Percentiles rank a stretch among this genome's conserved stretches.
These are phyloP conservation scores for Mesorhabditis sp. DNA, from an alignment of 2,888 invertebrate species.

Conservation along the genomic window DNA sequence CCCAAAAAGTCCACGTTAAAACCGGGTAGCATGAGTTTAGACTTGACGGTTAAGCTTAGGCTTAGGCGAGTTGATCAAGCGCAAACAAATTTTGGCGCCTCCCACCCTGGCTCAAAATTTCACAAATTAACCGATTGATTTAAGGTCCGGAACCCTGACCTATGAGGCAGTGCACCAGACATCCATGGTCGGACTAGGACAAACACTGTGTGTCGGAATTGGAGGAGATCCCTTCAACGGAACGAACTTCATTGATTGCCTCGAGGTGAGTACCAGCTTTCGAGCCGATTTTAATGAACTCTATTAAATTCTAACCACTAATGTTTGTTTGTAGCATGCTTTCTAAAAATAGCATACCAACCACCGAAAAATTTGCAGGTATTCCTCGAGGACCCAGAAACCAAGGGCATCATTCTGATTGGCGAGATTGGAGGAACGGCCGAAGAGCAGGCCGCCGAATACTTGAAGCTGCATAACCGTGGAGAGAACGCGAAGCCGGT, in stretches of 20 bases:
- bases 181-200: slow-evolving; percentile 69
- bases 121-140: background rate
- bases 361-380: background rate
- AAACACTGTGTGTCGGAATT: slow-evolving; percentile 79
- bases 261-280: slow-evolving; percentile 20
- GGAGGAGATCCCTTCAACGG: slow-evolving; percentile 99
- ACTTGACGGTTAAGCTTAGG: no score
- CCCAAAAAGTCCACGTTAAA: no score
- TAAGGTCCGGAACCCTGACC: slow-evolving; percentile 91
- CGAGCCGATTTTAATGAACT: background rate
- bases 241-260: slow-evolving; percentile 90
- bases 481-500: slow-evolving; percentile 80
- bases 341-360: background rate
- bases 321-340: background rate
- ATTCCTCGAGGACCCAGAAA: slow-evolving; percentile 73
- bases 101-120: background rate
- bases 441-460: slow-evolving; percentile 93
- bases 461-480: slow-evolving; percentile 65
- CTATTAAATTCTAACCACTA: background rate
- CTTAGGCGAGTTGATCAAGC: background rate
- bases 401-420: slow-evolving; percentile 82
- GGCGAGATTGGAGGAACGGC: slow-evolving; percentile 98
- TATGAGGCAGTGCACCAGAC: slow-evolving; percentile 99
- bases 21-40: no score
- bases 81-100: background rate